These are phyloP conservation scores for Catalaphyllia jardinei DNA, from an alignment of 64 coral and sea anemone genomes.

Conservation along the genomic window DNA sequence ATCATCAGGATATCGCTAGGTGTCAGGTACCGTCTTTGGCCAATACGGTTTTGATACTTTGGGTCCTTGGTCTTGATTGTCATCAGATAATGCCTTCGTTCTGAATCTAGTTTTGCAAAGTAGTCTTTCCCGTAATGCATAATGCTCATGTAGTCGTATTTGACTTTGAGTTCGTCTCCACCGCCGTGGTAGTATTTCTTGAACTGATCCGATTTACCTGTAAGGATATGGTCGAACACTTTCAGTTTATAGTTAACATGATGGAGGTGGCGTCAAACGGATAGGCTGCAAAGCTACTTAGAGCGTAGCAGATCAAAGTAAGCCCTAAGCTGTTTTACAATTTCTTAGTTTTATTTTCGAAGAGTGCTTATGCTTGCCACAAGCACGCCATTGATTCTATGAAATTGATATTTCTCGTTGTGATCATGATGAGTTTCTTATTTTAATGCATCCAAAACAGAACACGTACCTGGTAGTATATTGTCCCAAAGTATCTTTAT, in stretches of 20 bases:
- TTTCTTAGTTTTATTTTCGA: too few relatives aligned
- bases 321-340: too few relatives aligned
- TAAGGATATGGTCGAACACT: too few relatives aligned
- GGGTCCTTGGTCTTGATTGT: conserved; percentile 73
- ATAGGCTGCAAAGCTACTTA: too few relatives aligned
- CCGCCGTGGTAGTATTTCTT: conserved; percentile 47
- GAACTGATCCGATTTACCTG: conserved; percentile 52
- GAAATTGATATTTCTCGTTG: too few relatives aligned
- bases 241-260: too few relatives aligned
- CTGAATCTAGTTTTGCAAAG: conserved; percentile 68
- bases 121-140: conserved; percentile 97
- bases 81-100: conserved; percentile 57
- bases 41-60: conserved; percentile 76
- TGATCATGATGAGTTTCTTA: background rate
- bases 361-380: too few relatives aligned
- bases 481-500: conserved; percentile 93
- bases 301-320: too few relatives aligned
- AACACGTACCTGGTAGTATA: conserved; percentile 65
- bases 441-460: background rate
- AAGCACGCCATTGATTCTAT: too few relatives aligned
- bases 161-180: conserved; percentile 47
- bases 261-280: too few relatives aligned
- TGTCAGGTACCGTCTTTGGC: conserved; percentile 72
- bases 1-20: conserved; percentile 58
- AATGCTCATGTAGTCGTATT: conserved; percentile 91